These are phyloP conservation scores for Gorilla gorilla DNA, from an alignment of 2,113 vertebrate genomes.

Conservation along the genomic window DNA sequence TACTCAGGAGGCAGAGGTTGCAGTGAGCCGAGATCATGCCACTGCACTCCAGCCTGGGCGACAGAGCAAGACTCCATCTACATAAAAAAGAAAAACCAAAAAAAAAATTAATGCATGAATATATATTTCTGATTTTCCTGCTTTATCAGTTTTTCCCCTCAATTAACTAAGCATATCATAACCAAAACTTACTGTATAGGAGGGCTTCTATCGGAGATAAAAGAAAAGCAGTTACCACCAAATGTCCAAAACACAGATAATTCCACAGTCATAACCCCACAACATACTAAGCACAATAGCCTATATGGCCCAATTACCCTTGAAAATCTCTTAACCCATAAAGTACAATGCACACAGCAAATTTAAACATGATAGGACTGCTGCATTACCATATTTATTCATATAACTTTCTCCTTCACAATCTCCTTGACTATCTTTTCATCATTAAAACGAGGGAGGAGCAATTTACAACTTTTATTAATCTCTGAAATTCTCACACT, in stretches of 20 bases:
- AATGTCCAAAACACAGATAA: neutral
- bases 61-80: too few species aligned
- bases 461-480: constrained; percentile 20
- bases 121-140: neutral
- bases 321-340: neutral
- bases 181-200: neutral
- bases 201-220: neutral
- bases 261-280: neutral
- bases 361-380: neutral
- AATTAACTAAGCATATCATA: constrained; percentile 39
- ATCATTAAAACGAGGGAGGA: neutral
- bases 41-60: too few species aligned
- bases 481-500: constrained; percentile 25
- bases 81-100: too few species aligned
- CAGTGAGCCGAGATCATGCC: too few species aligned
- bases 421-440: neutral
- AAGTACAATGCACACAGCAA: neutral
- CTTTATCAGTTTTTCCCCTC: neutral
- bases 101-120: neutral
- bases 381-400: neutral
- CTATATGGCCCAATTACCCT: neutral
- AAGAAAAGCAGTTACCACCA: neutral
- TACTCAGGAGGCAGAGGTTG: too few species aligned
- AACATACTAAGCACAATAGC: neutral
- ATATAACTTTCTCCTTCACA: neutral